phyloP scores from a whole-genome alignment of 2,797 vertebrate species.

The Cynodonichthys magdalenae region DNA sequence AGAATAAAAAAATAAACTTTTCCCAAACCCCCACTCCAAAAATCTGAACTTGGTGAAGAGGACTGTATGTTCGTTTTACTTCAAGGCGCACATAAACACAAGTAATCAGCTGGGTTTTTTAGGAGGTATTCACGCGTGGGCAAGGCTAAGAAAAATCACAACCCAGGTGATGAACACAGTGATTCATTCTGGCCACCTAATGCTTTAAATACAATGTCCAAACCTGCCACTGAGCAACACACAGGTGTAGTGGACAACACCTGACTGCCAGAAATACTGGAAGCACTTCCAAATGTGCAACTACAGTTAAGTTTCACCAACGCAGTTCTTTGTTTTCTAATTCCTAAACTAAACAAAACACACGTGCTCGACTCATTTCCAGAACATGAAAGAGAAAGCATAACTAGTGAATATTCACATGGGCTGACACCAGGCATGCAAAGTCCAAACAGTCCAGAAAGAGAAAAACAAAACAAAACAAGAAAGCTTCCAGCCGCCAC shows the following conservation, averaged over 20 bases:
- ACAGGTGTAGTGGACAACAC: constrained; percentile 18
- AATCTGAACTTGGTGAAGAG: constrained; percentile 2
- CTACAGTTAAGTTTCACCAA: constrained; percentile 25
- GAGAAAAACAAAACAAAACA: constrained; percentile 2
- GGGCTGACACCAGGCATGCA: constrained; percentile 63
- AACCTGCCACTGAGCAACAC: neutral
- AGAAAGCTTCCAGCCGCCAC: constrained; percentile 26
- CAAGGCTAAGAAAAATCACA: constrained; percentile 42
- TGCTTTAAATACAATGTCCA: constrained; percentile 27
- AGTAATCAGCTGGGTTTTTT: constrained; percentile 56
- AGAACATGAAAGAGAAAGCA: constrained; percentile 51
- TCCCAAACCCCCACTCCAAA: no score
- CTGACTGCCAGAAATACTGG: constrained; percentile 42
- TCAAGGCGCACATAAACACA: constrained; percentile 41
- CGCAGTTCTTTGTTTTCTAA: constrained; percentile 11
- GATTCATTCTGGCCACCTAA: constrained; percentile 47
- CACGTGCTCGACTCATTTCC: constrained; percentile 10
- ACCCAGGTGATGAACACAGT: constrained; percentile 62
- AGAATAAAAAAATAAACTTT: no score
- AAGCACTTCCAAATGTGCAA: constrained; percentile 59
- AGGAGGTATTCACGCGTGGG: constrained; percentile 51
- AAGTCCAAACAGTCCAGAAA: constrained; percentile 47
- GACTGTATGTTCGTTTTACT: constrained; percentile 7
- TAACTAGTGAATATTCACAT: constrained; percentile 45
- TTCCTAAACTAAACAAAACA: constrained; percentile 12